These are phyloP conservation scores for Pygocentrus nattereri DNA, from an alignment of 2,797 vertebrate genomes.

Conservation along the genomic window DNA sequence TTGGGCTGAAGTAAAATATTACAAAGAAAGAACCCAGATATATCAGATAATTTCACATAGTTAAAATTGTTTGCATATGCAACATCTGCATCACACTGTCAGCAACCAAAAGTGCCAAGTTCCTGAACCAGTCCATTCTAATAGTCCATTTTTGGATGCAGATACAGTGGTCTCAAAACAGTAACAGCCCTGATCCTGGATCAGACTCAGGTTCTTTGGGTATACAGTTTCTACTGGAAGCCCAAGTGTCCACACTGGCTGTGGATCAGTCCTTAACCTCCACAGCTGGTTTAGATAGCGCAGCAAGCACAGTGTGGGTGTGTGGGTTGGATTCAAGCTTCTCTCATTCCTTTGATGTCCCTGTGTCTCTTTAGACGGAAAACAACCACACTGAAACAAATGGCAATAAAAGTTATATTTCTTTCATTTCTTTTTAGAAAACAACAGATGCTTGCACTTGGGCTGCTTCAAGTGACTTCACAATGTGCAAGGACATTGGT, in stretches of 20 bases:
- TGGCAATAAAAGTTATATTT: conserved; percentile 70
- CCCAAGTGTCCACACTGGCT: conserved; percentile 24
- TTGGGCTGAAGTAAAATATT: background rate
- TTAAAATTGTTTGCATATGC: background rate
- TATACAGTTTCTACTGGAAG: background rate
- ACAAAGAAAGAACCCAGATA: background rate
- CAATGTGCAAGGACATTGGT: conserved; percentile 60
- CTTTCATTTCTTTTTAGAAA: conserved; percentile 74
- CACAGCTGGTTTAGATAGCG: conserved; percentile 81
- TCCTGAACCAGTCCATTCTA: background rate
- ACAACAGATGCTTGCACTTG: conserved; percentile 74
- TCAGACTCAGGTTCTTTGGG: background rate
- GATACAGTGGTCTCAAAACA: too few relatives aligned
- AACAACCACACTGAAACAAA: conserved; percentile 79
- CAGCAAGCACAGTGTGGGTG: conserved; percentile 70
- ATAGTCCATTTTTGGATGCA: background rate
- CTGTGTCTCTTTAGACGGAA: conserved; percentile 65
- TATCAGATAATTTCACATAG: background rate
- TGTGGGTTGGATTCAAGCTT: conserved; percentile 71
- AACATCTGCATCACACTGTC: background rate
- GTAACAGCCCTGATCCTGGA: background rate
- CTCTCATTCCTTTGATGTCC: conserved; percentile 78
- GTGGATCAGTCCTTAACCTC: conserved; percentile 62
- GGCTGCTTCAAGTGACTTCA: conserved; percentile 69
- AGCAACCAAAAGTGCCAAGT: background rate